A percentile compares a stretch with the other conserved stretches of the same genome.
Evolutionary conservation across 92 coral and sea anemone species (phyloP).

Genomic region (Epizoanthus stellaris): DNA sequence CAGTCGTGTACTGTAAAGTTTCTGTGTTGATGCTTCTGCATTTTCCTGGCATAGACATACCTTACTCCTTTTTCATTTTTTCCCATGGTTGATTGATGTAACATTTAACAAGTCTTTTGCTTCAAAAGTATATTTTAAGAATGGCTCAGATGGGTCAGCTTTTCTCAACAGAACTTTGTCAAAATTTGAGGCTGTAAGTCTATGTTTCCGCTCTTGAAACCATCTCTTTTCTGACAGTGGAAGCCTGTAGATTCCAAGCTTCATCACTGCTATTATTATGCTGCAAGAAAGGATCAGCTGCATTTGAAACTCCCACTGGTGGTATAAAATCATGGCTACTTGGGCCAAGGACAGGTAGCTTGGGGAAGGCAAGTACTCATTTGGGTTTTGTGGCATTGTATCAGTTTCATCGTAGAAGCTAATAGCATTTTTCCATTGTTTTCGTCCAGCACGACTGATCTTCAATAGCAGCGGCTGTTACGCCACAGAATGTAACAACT

Average conservation of each 20-base stretch:
- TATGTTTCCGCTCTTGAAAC: conserved; percentile 55
- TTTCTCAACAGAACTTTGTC: conserved; percentile 61
- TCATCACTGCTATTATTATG: neutral
- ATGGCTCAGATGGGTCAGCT: conserved; percentile 51
- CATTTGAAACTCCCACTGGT: too few species aligned
- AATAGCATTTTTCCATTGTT: neutral
- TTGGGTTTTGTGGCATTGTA: neutral
- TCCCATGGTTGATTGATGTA: conserved; percentile 66
- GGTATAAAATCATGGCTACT: neutral
- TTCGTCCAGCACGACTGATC: neutral
- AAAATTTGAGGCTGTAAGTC: conserved; percentile 67
- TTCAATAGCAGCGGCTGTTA: neutral
- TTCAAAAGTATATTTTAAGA: conserved; percentile 48
- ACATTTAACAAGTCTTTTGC: conserved; percentile 59
- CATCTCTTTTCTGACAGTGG: conserved; percentile 26
- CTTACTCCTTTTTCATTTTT: conserved; percentile 60
- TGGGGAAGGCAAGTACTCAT: neutral
- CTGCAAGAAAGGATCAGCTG: too few species aligned
- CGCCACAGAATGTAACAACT: too few species aligned
- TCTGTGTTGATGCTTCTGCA: conserved; percentile 46
- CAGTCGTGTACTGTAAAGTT: conserved; percentile 63
- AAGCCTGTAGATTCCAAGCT: neutral
- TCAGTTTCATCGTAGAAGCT: neutral
- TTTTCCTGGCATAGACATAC: conserved; percentile 61
- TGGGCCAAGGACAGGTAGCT: neutral